Conservation (phyloP, 1,140 invertebrate genomes). For the Chrysomallon squamiferum region DNA sequence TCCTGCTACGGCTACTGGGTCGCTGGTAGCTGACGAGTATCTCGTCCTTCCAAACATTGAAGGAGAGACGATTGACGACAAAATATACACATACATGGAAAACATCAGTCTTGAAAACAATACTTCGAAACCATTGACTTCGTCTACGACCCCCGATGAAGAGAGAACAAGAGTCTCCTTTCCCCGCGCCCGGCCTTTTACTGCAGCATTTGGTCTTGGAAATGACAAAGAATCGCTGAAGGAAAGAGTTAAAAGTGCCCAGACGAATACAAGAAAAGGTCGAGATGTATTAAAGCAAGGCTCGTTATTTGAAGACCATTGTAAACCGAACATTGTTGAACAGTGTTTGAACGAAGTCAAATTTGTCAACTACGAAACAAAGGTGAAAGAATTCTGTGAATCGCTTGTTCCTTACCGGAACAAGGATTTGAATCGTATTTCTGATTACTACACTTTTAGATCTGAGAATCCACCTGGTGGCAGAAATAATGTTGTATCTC, state of each 20-base stretch:
- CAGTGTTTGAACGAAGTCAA: constrained; percentile 23
- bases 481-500: neutral
- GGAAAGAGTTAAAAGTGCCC: neutral
- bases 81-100: neutral
- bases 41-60: neutral
- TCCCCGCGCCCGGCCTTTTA: neutral
- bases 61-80: neutral
- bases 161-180: neutral
- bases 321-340: constrained; percentile 21
- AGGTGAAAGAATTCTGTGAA: constrained; percentile 21
- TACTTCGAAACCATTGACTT: neutral
- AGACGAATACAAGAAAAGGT: neutral
- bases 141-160: neutral
- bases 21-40: neutral
- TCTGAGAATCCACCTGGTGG: too few species aligned
- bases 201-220: neutral
- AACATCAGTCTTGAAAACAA: neutral
- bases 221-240: neutral
- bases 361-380: constrained; percentile 11
- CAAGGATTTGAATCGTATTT: constrained; percentile 8
- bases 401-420: constrained; percentile 9
- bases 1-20: neutral
- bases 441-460: constrained; percentile 32
- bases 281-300: neutral
- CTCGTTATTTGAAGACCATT: constrained; percentile 28